phyloP scores from a whole-genome alignment of 2,113 vertebrate genomes.

The Campylomormyrus tamandua region DNA sequence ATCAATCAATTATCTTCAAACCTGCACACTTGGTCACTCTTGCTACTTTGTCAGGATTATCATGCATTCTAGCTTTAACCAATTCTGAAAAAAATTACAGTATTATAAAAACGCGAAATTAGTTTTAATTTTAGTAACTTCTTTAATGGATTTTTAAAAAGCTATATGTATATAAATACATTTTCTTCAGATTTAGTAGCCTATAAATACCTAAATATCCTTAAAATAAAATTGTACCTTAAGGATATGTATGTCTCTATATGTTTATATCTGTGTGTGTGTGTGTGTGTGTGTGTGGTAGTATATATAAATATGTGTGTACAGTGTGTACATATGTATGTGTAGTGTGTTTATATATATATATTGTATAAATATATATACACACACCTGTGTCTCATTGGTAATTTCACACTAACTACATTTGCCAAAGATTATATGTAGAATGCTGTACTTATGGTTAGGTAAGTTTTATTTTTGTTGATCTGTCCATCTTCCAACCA shows the following conservation, averaged over 20 bases:
- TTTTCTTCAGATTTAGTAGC: too few relatives aligned
- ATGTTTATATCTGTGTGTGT: too few relatives aligned
- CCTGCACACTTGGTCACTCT: not conserved
- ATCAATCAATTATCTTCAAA: not conserved
- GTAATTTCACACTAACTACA: not conserved
- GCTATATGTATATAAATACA: too few relatives aligned
- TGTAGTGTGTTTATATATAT: not conserved
- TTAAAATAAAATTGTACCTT: too few relatives aligned
- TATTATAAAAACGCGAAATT: not conserved
- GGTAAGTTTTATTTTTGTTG: not conserved
- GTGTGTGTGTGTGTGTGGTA: too few relatives aligned
- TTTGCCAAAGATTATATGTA: not conserved
- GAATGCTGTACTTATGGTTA: not conserved
- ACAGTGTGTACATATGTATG: too few relatives aligned
- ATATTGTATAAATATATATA: too few relatives aligned
- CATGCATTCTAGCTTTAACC: not conserved
- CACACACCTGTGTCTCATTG: not conserved
- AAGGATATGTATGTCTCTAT: too few relatives aligned
- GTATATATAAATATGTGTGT: too few relatives aligned
- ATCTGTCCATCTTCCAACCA: slow-evolving; percentile 20
- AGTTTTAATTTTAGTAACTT: not conserved
- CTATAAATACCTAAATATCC: too few relatives aligned
- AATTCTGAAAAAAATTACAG: not conserved
- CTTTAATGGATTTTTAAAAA: not conserved
- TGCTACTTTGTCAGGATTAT: not conserved